Percentiles rank a stretch among this genome's conserved stretches.
Conservation (phyloP, 2,797 vertebrate genomes). For the Pterois miles region DNA sequence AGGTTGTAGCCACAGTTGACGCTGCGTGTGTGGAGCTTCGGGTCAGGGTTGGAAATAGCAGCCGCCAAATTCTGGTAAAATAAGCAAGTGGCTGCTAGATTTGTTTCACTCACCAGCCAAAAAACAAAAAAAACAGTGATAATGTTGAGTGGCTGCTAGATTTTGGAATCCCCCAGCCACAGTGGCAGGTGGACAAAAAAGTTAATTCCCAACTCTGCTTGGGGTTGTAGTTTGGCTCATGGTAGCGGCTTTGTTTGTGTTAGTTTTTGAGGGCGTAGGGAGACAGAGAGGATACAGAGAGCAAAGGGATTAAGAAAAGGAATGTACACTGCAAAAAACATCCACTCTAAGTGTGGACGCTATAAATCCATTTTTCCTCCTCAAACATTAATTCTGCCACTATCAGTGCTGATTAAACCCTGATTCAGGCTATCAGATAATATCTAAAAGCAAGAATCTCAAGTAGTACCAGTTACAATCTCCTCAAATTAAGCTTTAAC, state of each 20-base stretch:
- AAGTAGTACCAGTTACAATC: neutral
- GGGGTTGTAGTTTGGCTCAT: neutral
- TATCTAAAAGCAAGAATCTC: slow-evolving; percentile 12
- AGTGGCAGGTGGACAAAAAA: too few relatives aligned
- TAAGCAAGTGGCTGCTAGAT: too few relatives aligned
- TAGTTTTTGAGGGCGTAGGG: neutral
- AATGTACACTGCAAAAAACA: slow-evolving; percentile 2
- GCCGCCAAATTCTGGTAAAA: too few relatives aligned
- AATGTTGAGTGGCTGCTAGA: too few relatives aligned
- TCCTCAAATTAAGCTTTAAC: slow-evolving; percentile 2
- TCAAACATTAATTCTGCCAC: neutral
- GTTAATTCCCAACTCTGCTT: neutral
- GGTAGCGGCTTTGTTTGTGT: neutral
- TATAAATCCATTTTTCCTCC: neutral
- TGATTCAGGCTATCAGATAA: slow-evolving; percentile 16
- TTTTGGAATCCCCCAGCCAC: too few relatives aligned
- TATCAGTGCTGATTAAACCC: slow-evolving; percentile 31
- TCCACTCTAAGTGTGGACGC: neutral
- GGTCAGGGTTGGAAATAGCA: neutral
- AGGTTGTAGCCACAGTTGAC: neutral
- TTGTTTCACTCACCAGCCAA: too few relatives aligned
- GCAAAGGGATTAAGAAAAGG: slow-evolving; percentile 4
- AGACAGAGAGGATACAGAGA: neutral
- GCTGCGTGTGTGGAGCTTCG: neutral
- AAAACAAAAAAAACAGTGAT: too few relatives aligned